Percentiles rank a stretch among this genome's conserved stretches.
These are phyloP conservation scores for Ceratitis capitata DNA, from an alignment of 1,140 invertebrate genomes.

Conservation along the genomic window DNA sequence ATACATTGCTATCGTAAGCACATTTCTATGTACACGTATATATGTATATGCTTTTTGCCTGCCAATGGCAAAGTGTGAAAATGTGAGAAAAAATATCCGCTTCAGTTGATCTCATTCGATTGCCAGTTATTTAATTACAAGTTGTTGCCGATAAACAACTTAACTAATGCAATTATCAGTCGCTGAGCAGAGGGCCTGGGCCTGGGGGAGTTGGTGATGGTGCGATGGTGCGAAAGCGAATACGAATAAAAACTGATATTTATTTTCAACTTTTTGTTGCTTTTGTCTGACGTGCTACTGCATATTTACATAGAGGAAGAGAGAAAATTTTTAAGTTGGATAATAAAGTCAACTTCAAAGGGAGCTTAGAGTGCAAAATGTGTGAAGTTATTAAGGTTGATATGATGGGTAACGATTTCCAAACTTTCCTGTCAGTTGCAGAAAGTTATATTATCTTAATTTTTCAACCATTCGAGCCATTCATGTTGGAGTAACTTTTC, in stretches of 20 bases:
- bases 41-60: background rate
- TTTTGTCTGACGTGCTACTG: too few relatives aligned
- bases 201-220: background rate
- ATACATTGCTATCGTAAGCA: background rate
- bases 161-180: background rate
- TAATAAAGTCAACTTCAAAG: too few relatives aligned
- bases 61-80: background rate
- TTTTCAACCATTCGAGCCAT: too few relatives aligned
- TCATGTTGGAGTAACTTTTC: too few relatives aligned
- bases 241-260: background rate
- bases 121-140: conserved; percentile 19
- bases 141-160: background rate
- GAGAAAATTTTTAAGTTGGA: too few relatives aligned
- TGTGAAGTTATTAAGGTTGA: too few relatives aligned
- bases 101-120: background rate
- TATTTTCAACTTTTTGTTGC: background rate
- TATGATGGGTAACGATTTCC: too few relatives aligned
- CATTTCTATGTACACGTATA: background rate
- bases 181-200: background rate
- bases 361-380: too few relatives aligned
- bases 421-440: too few relatives aligned
- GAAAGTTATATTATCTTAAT: too few relatives aligned
- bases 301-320: too few relatives aligned
- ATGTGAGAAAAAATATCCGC: background rate
- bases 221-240: background rate